Conservation (phyloP, 1,140 invertebrate species). For the Formica exsecta region DNA sequence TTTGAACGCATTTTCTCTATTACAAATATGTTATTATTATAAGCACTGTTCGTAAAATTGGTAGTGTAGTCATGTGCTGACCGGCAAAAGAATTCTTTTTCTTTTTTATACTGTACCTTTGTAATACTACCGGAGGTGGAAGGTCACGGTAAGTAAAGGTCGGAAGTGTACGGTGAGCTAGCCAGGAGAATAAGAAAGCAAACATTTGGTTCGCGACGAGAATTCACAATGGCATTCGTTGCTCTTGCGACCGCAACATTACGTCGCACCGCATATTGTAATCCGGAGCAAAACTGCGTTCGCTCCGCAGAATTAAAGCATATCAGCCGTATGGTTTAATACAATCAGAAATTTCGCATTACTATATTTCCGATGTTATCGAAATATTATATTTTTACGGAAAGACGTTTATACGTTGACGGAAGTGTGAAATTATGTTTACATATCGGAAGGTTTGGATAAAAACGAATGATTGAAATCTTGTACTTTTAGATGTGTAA, state of each 20-base stretch:
- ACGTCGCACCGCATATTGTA: conserved; percentile 58
- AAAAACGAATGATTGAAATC: neutral
- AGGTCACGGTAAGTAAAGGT: conserved; percentile 51
- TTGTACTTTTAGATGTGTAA: neutral
- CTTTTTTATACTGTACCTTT: neutral
- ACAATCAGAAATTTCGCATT: conserved; percentile 21
- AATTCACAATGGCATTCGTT: conserved; percentile 70
- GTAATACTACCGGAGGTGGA: neutral
- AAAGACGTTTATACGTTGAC: neutral
- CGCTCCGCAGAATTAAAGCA: neutral
- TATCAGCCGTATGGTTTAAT: neutral
- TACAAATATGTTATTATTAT: neutral
- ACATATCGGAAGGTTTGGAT: neutral
- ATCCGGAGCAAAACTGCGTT: conserved; percentile 41
- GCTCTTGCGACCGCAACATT: conserved; percentile 61
- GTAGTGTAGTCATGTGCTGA: neutral
- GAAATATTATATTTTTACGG: conserved; percentile 18
- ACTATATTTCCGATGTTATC: neutral
- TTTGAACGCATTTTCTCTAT: neutral
- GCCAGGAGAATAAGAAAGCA: conserved; percentile 58
- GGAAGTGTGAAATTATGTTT: conserved; percentile 21
- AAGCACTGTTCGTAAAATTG: neutral
- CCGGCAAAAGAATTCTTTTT: conserved; percentile 8
- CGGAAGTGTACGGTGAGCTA: conserved; percentile 10
- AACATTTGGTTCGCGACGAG: conserved; percentile 71